These are phyloP conservation scores for Leucozona laternaria DNA, from an alignment of 2,888 invertebrate genomes.

Conservation along the genomic window DNA sequence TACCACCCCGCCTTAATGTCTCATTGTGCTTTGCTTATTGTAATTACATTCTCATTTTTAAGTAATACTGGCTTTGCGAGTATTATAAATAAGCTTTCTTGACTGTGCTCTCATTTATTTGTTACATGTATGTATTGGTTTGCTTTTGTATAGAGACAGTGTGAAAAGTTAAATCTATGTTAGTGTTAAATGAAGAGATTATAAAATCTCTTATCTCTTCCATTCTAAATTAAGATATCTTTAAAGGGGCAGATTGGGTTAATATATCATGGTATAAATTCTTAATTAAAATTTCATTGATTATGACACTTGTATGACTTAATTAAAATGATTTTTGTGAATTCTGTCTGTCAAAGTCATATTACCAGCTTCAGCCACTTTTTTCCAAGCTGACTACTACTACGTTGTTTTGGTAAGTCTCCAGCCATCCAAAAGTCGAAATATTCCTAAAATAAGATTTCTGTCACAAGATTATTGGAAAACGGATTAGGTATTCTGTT, in stretches of 20 bases:
- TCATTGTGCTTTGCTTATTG: slow-evolving; percentile 11
- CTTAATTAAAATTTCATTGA: not conserved
- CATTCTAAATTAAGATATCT: not conserved
- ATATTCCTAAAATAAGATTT: no score
- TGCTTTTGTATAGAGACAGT: not conserved
- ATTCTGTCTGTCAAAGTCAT: no score
- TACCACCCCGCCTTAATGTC: slow-evolving; percentile 25
- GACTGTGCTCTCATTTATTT: slow-evolving; percentile 13
- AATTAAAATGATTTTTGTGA: not conserved
- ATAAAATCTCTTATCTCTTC: slow-evolving; percentile 2
- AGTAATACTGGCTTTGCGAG: not conserved
- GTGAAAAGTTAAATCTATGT: not conserved
- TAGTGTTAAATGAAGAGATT: not conserved
- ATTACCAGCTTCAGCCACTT: no score
- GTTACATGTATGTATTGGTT: slow-evolving; percentile 1
- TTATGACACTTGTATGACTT: not conserved
- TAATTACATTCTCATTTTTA: slow-evolving; percentile 17
- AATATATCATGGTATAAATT: not conserved
- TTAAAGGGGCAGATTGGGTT: not conserved
- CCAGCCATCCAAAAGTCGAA: no score
- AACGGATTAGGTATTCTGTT: no score
- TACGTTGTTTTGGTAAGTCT: no score
- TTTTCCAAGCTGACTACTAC: no score
- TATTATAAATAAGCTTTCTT: slow-evolving; percentile 8
- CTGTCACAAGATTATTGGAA: no score